A percentile compares a stretch with the other conserved stretches of the same genome.
These are phyloP conservation scores for Drosophila serrata DNA, from an alignment of 1,140 invertebrate species.

Conservation along the genomic window DNA sequence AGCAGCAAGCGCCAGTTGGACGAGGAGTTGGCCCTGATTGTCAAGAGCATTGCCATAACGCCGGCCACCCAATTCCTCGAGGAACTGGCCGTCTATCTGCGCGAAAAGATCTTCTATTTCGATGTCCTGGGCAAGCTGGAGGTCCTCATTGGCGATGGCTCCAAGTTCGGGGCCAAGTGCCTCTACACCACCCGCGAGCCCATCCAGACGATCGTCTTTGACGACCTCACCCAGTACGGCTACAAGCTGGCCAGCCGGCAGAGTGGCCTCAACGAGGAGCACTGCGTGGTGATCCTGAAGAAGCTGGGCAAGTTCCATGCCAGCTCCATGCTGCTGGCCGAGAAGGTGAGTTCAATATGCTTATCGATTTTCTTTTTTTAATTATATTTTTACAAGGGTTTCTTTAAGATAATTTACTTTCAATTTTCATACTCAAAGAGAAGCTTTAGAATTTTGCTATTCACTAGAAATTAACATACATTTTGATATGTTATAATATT, in stretches of 20 bases:
- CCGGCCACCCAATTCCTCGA: conserved; percentile 83
- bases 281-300: conserved; percentile 71
- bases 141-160: conserved; percentile 70
- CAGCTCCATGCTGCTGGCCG: conserved; percentile 75
- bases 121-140: conserved; percentile 80
- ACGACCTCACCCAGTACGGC: conserved; percentile 80
- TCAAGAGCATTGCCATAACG: conserved; percentile 79
- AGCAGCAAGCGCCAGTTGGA: conserved; percentile 76
- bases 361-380: neutral
- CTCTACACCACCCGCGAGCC: conserved; percentile 76
- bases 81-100: conserved; percentile 75
- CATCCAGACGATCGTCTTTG: conserved; percentile 83
- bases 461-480: neutral
- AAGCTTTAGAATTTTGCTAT: too few species aligned
- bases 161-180: conserved; percentile 79
- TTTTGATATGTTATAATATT: neutral
- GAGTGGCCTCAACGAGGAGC: conserved; percentile 77
- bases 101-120: conserved; percentile 82
- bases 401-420: too few species aligned
- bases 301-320: conserved; percentile 83
- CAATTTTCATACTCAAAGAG: too few species aligned
- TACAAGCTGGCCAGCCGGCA: conserved; percentile 80
- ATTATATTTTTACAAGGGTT: too few species aligned
- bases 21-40: conserved; percentile 76
- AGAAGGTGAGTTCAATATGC: conserved; percentile 58